These are phyloP conservation scores for Campaea margaritaria DNA, from an alignment of 2,888 invertebrate species.

Conservation along the genomic window DNA sequence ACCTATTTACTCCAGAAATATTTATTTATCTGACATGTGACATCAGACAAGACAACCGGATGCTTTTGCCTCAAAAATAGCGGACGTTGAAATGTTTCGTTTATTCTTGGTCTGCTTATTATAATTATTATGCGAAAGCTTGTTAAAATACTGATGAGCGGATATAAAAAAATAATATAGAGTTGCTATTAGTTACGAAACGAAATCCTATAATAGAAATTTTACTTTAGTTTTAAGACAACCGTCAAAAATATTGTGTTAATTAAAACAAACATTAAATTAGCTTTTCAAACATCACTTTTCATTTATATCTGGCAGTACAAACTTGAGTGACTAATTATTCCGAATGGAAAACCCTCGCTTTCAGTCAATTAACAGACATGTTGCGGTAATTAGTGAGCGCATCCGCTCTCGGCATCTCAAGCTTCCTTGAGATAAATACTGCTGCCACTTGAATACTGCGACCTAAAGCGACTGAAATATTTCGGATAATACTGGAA, in stretches of 20 bases:
- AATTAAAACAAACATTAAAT: too few species aligned
- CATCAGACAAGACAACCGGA: slow-evolving; percentile 15
- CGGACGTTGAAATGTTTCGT: slow-evolving; percentile 8
- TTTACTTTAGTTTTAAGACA: too few species aligned
- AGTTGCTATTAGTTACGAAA: too few species aligned
- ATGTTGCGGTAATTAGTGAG: slow-evolving; percentile 6
- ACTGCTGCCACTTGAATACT: background rate
- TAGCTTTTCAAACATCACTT: too few species aligned
- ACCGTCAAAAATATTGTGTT: too few species aligned
- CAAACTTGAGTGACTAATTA: slow-evolving; percentile 1
- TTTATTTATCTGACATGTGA: slow-evolving; percentile 19
- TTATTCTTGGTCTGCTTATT: slow-evolving; percentile 5
- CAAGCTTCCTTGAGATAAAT: background rate
- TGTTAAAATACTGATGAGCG: too few species aligned
- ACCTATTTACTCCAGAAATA: slow-evolving; percentile 6
- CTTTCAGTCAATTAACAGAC: slow-evolving; percentile 5
- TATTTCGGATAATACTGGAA: too few species aligned
- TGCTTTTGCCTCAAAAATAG: slow-evolving; percentile 6
- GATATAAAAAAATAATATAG: too few species aligned
- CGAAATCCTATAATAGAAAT: too few species aligned
- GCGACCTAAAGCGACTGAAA: too few species aligned
- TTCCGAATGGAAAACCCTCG: slow-evolving; percentile 1
- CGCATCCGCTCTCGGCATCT: background rate
- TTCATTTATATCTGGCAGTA: too few species aligned
- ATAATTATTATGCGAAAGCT: background rate